Conservation (phyloP, 2,888 invertebrate genomes). For the Scaptomyza flava region DNA sequence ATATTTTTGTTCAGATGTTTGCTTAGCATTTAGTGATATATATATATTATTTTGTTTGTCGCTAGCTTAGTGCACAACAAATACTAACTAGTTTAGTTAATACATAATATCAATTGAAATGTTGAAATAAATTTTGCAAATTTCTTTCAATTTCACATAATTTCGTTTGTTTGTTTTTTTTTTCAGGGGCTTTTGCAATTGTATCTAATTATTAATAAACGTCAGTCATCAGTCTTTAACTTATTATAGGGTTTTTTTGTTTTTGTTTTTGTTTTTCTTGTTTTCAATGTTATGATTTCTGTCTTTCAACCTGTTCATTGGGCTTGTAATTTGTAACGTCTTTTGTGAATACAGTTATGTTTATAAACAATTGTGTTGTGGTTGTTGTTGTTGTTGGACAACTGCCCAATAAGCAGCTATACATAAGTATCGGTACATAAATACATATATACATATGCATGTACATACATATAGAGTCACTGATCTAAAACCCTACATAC, state of each 20-base stretch:
- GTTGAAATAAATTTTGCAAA: slow-evolving; percentile 55
- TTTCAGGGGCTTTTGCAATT: slow-evolving; percentile 40
- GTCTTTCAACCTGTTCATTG: slow-evolving; percentile 26
- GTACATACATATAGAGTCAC: slow-evolving; percentile 18
- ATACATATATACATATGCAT: not conserved
- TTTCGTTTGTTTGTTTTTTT: slow-evolving; percentile 15
- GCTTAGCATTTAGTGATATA: slow-evolving; percentile 72
- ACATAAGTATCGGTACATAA: slow-evolving; percentile 3
- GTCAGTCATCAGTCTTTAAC: slow-evolving; percentile 83
- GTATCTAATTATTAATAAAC: slow-evolving; percentile 78
- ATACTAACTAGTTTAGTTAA: slow-evolving; percentile 41
- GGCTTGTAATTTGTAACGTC: slow-evolving; percentile 49
- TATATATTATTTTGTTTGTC: slow-evolving; percentile 25
- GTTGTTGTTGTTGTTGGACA: slow-evolving; percentile 17
- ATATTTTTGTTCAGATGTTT: slow-evolving; percentile 30
- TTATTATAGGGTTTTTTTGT: slow-evolving; percentile 65
- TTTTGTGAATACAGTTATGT: slow-evolving; percentile 43
- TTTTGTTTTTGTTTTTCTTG: slow-evolving; percentile 3
- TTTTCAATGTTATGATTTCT: not conserved
- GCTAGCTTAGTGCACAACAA: slow-evolving; percentile 50
- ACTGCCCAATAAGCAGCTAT: slow-evolving; percentile 20
- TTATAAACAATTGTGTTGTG: slow-evolving; percentile 24
- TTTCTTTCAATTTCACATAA: slow-evolving; percentile 41
- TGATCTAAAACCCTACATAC: slow-evolving; percentile 44
- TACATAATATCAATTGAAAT: slow-evolving; percentile 57